These are phyloP conservation scores for Pseudococcus longispinus DNA, from an alignment of 2,888 invertebrate species.

Conservation along the genomic window DNA sequence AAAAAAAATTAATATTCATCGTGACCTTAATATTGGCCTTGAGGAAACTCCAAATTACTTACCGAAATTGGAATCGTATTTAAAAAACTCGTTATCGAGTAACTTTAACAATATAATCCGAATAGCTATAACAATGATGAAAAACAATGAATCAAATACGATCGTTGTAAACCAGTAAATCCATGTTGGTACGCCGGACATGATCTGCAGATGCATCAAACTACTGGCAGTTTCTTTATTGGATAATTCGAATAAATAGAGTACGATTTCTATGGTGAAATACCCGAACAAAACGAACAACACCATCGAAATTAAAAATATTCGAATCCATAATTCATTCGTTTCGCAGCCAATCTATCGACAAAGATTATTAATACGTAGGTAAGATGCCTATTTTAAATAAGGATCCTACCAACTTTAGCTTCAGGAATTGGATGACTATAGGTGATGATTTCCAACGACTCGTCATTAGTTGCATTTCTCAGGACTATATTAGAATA, in stretches of 20 bases:
- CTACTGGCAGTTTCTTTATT: constrained; percentile 70
- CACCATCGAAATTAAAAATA: background rate
- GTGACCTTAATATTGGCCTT: background rate
- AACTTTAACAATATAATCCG: background rate
- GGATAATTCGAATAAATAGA: constrained; percentile 69
- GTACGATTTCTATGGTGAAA: constrained; percentile 63
- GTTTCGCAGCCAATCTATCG: background rate
- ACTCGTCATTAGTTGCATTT: background rate
- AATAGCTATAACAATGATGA: background rate
- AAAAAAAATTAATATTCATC: background rate
- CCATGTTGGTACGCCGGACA: constrained; percentile 70
- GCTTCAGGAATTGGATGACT: background rate
- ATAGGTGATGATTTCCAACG: background rate
- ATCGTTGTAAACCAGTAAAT: constrained; percentile 73
- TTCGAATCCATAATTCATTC: background rate
- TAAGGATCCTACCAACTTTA: background rate
- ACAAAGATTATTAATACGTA: background rate
- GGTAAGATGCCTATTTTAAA: background rate
- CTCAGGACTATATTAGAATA: constrained; percentile 63
- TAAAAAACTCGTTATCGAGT: background rate
- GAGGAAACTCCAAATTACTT: background rate
- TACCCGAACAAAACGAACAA: constrained; percentile 40
- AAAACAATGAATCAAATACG: constrained; percentile 66
- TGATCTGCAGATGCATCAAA: constrained; percentile 73
- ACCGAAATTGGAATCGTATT: background rate